A percentile compares a stretch with the other conserved stretches of the same genome.
phyloP scores from a whole-genome alignment of 2,113 vertebrate species.

The Macquaria ambigua region DNA sequence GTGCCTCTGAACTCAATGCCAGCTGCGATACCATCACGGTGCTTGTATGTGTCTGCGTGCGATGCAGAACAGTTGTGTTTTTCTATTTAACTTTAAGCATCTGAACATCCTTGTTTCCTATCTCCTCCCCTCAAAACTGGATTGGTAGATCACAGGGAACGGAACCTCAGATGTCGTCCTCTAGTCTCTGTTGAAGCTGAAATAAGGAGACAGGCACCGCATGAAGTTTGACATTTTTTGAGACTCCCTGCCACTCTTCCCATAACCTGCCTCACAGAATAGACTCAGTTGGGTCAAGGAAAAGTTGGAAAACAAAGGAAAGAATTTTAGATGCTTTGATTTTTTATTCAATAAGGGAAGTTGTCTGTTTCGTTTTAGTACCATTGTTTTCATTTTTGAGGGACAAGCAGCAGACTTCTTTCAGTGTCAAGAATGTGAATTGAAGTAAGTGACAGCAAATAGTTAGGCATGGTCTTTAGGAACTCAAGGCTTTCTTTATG shows the following conservation, averaged over 20 bases:
- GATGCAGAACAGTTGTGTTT: conserved; percentile 18
- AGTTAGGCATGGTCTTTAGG: background rate
- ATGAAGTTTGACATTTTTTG: conserved; percentile 47
- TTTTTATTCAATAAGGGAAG: conserved; percentile 8
- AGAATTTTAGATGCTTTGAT: conserved; percentile 21
- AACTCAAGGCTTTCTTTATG: background rate
- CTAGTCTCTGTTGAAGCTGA: conserved; percentile 39
- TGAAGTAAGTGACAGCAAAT: background rate
- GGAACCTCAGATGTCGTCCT: conserved; percentile 55
- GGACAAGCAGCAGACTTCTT: background rate
- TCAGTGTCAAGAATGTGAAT: background rate
- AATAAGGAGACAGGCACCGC: conserved; percentile 52
- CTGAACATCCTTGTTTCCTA: conserved; percentile 36
- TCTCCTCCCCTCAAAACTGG: conserved; percentile 32
- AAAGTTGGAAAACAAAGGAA: background rate
- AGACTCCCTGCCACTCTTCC: conserved; percentile 39
- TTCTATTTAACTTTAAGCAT: conserved; percentile 38
- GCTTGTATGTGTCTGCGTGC: conserved; percentile 18
- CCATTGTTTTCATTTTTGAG: background rate
- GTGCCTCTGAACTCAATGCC: conserved; percentile 39
- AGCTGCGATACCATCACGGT: conserved; percentile 34
- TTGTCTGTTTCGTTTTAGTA: conserved; percentile 6
- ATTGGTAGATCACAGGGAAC: conserved; percentile 49
- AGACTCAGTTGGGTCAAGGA: conserved; percentile 27
- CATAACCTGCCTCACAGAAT: conserved; percentile 11